Conservation (phyloP, 2,797 vertebrate genomes). For the Rhincodon typus region DNA sequence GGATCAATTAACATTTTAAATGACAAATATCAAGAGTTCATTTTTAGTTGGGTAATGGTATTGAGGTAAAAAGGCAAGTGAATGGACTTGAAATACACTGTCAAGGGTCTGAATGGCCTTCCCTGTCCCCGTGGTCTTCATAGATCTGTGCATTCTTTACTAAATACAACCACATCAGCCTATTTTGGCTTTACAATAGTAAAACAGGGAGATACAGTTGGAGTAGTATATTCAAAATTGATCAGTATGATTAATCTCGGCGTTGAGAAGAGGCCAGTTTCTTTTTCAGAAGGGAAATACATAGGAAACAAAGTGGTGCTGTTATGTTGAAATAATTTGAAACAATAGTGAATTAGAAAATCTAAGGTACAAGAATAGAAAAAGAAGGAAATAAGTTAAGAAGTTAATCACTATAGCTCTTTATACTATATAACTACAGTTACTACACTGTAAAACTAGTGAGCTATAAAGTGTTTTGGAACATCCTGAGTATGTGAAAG, state of each 20-base stretch:
- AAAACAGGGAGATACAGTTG: background rate
- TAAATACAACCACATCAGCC: background rate
- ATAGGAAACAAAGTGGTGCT: background rate
- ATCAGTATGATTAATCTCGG: background rate
- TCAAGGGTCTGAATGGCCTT: background rate
- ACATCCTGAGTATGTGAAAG: background rate
- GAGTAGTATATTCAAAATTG: slow-evolving; percentile 10
- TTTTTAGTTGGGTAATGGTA: background rate
- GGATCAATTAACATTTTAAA: background rate
- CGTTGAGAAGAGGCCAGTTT: background rate
- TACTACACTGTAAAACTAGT: background rate
- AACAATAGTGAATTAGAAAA: background rate
- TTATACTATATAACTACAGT: background rate
- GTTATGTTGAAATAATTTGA: background rate
- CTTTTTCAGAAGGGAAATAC: background rate
- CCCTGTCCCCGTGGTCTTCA: background rate
- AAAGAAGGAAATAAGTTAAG: no score
- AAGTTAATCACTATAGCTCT: no score
- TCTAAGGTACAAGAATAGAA: no score
- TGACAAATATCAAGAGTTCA: background rate
- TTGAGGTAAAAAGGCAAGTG: background rate
- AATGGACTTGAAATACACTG: background rate
- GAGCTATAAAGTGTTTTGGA: background rate
- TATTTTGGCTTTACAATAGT: background rate
- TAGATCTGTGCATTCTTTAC: background rate